phyloP scores from a whole-genome alignment of 2,113 vertebrate genomes.

The Athene cunicularia region DNA sequence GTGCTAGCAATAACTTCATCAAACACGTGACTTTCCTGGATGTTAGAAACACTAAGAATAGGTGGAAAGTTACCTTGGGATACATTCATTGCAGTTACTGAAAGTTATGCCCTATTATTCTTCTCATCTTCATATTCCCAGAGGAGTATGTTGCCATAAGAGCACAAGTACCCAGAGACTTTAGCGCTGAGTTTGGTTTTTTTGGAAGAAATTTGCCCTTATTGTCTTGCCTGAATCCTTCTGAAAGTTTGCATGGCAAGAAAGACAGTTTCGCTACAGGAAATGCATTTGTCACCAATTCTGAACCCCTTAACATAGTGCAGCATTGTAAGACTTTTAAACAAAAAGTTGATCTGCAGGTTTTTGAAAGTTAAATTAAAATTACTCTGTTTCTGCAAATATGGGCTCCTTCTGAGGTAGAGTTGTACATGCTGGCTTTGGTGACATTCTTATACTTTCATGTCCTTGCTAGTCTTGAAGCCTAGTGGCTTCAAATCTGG shows the following conservation, averaged over 20 bases:
- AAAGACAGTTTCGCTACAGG: background rate
- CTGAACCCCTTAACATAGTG: background rate
- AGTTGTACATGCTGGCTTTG: background rate
- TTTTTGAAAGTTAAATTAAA: background rate
- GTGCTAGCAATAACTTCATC: background rate
- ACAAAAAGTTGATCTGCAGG: background rate
- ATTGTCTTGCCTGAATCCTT: background rate
- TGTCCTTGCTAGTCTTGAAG: background rate
- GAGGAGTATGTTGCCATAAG: background rate
- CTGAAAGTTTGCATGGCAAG: background rate
- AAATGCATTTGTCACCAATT: background rate
- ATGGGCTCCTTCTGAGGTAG: background rate
- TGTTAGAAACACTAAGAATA: background rate
- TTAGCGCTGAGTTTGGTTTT: background rate
- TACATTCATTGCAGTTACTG: background rate
- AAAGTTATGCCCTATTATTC: accelerated
- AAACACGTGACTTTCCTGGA: background rate
- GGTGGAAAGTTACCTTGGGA: background rate
- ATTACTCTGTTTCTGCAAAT: background rate
- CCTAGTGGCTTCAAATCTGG: background rate
- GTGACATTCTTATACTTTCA: background rate
- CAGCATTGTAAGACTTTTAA: background rate
- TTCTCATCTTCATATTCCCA: background rate
- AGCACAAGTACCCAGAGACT: background rate
- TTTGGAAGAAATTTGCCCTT: background rate